phyloP scores from a whole-genome alignment of 2,888 invertebrate genomes.

The Dolichomitus sp. region DNA sequence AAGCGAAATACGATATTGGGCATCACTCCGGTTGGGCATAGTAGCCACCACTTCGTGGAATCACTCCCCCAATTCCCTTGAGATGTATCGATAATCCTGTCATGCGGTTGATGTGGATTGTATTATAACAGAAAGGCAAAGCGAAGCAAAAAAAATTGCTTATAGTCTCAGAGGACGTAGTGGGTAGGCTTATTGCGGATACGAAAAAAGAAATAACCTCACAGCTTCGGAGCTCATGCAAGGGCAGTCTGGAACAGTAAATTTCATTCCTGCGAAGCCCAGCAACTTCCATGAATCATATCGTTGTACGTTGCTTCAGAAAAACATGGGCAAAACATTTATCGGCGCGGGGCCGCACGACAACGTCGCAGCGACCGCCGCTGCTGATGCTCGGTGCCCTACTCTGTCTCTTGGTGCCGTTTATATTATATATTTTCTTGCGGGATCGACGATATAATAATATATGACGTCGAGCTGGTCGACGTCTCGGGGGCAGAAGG shows the following conservation, averaged over 20 bases:
- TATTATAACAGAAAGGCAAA: slow-evolving; percentile 49
- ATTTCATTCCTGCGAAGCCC: slow-evolving; percentile 63
- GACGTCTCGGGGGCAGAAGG: slow-evolving; percentile 52
- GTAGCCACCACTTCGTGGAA: slow-evolving; percentile 34
- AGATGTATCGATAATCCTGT: slow-evolving; percentile 61
- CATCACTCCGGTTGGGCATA: slow-evolving; percentile 48
- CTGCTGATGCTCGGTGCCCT: slow-evolving; percentile 19
- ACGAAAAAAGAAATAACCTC: slow-evolving; percentile 47
- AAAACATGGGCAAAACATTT: slow-evolving; percentile 69
- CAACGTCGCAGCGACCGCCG: slow-evolving; percentile 54
- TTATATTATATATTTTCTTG: slow-evolving; percentile 53
- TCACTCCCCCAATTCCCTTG: slow-evolving; percentile 44
- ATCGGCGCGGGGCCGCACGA: slow-evolving; percentile 56
- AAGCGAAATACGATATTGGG: slow-evolving; percentile 60
- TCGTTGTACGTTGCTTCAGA: slow-evolving; percentile 56
- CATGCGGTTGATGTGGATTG: slow-evolving; percentile 53
- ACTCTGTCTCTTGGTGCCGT: slow-evolving; percentile 33
- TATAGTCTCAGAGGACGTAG: slow-evolving; percentile 2
- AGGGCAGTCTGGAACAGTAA: slow-evolving; percentile 51
- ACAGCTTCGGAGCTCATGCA: slow-evolving; percentile 39
- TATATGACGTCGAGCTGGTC: slow-evolving; percentile 50
- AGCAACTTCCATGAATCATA: slow-evolving; percentile 69
- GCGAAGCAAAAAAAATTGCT: background rate
- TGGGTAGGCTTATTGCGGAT: slow-evolving; percentile 33
- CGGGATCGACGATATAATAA: slow-evolving; percentile 64